Base-by-base conservation (phyloP, 2,888 invertebrate genomes). In the Drosophila siamana region DNA sequence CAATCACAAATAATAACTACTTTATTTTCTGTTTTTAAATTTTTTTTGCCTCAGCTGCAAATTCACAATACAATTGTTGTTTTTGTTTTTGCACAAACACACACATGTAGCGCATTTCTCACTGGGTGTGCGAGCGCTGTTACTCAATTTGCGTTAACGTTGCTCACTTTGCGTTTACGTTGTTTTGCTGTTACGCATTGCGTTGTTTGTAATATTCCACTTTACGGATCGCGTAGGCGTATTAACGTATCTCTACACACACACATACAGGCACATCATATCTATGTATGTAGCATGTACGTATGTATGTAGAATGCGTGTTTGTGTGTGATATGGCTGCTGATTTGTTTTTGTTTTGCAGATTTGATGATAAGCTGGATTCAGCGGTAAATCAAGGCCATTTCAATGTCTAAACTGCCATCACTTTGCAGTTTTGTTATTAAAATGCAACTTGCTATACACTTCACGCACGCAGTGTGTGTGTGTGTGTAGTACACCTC, bases 291-390 rank as follows among this genome's bases (percentile, higher is more conserved):
- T 70, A 33, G 11, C 4, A 36, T n/a, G 16, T 44, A 43, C n/a
- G n/a, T n/a, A n/a, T 30, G 41, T 43, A 46, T 62, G 44, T 60
- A n/a, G 40, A 50, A 65, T 55, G 46, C 38, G 26, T 59, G 61
- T 59, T 41, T 51, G 55, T 64, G 69, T 63, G 66, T 71, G 71
- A 75, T 66, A 60, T 67, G 61, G 43, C 60, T 75, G 75, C 38
- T 70, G 74, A 59, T 75, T 75, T 75, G 76, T 67, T 68, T 71
- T 75, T 75, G 71, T 75, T 75, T 75, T 64, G 71, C 75, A 75
- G 56, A 71, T 75, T 67, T 48, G 36, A 74, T 75, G 67, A 71
- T 74, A 67, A 74, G 67, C 52, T 70, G 44, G 56, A 63, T 47
- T 66, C 52, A 75, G 52, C 52, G 44, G 47, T 48, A 44, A 56